Conservation (phyloP, 2,797 vertebrate species). For the Darevskia mixta region DNA sequence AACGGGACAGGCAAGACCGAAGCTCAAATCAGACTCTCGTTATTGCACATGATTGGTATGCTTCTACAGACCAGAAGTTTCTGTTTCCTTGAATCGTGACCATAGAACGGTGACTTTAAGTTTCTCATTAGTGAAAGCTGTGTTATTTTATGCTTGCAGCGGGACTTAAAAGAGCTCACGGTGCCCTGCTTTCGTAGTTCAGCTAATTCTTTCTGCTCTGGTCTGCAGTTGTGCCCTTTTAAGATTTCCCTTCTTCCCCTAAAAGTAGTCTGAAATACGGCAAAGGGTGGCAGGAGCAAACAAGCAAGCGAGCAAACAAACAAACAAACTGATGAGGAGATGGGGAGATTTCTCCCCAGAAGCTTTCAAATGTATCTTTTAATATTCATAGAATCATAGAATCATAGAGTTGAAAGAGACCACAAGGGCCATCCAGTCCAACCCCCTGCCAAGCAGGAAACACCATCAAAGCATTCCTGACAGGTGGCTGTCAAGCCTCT, state of each 20-base stretch:
- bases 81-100: conserved; percentile 38
- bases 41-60: conserved; percentile 34
- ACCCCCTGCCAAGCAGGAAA: no score
- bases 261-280: conserved; percentile 26
- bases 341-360: background rate
- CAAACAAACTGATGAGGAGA: conserved; percentile 54
- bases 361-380: conserved; percentile 59
- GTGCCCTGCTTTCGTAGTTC: conserved; percentile 64
- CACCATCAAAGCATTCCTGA: no score
- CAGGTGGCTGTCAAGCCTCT: no score
- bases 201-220: conserved; percentile 70
- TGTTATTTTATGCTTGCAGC: conserved; percentile 37
- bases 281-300: background rate
- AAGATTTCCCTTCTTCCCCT: conserved; percentile 21
- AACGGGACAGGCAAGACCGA: background rate
- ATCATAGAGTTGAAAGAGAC: no score
- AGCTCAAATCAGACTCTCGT: conserved; percentile 26
- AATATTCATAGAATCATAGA: background rate
- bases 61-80: conserved; percentile 27
- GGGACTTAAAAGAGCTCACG: conserved; percentile 60
- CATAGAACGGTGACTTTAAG: conserved; percentile 55
- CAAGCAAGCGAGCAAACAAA: background rate
- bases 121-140: conserved; percentile 41
- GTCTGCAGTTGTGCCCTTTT: conserved; percentile 54
- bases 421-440: no score